Conservation (phyloP, 2,888 invertebrate species). For the Pseudolycoriella hygida region DNA sequence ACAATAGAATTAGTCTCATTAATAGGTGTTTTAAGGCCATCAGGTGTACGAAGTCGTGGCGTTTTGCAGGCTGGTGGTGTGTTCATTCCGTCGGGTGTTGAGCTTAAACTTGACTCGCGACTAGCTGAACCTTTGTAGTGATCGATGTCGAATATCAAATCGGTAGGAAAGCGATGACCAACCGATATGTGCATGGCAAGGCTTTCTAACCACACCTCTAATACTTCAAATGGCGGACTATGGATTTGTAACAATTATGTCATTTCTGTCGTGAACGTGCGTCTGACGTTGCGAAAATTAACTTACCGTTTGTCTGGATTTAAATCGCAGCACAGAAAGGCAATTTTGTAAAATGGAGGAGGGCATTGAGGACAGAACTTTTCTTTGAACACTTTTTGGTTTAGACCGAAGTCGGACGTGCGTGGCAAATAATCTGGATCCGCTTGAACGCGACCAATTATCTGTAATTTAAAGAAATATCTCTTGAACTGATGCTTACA, state of each 20-base stretch:
- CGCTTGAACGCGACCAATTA: slow-evolving; percentile 86
- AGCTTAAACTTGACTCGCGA: slow-evolving; percentile 24
- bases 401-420: slow-evolving; percentile 80
- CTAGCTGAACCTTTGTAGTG: slow-evolving; percentile 40
- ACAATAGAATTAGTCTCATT: neutral
- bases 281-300: neutral
- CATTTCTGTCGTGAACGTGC: neutral
- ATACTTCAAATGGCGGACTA: slow-evolving; percentile 76
- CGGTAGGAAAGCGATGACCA: slow-evolving; percentile 41
- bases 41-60: slow-evolving; percentile 1
- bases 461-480: slow-evolving; percentile 33
- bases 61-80: slow-evolving; percentile 16
- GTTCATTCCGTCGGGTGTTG: slow-evolving; percentile 24
- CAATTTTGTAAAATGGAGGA: slow-evolving; percentile 70
- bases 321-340: slow-evolving; percentile 78
- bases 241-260: neutral
- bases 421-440: slow-evolving; percentile 89
- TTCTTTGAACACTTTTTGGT: slow-evolving; percentile 68
- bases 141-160: slow-evolving; percentile 56
- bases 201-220: slow-evolving; percentile 76
- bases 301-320: slow-evolving; percentile 70
- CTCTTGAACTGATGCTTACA: too few relatives aligned
- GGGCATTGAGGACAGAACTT: slow-evolving; percentile 73
- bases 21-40: slow-evolving; percentile 1
- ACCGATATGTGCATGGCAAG: slow-evolving; percentile 53